phyloP scores from a whole-genome alignment of 30 jellyfish, hydroid and myxozoan genomes.

The Cassiopea andromeda region DNA sequence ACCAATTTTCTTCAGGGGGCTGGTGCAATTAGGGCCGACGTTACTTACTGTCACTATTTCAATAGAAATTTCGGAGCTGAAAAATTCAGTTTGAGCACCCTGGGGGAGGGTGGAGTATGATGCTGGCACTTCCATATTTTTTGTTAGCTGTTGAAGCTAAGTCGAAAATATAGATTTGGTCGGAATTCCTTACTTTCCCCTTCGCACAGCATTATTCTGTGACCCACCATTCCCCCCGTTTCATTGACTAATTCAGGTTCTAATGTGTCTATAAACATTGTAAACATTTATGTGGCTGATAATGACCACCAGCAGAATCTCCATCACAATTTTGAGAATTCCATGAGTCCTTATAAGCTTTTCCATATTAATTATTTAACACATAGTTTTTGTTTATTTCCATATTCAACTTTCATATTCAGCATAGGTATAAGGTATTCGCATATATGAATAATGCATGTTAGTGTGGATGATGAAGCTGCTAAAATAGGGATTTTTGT shows the following conservation, averaged over 20 bases:
- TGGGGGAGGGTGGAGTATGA: too few relatives aligned
- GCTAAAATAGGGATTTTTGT: too few relatives aligned
- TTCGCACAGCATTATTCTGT: too few relatives aligned
- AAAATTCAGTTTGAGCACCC: too few relatives aligned
- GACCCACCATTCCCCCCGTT: background rate
- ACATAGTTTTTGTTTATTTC: background rate
- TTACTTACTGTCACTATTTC: too few relatives aligned
- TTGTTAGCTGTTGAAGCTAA: too few relatives aligned
- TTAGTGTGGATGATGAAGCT: too few relatives aligned
- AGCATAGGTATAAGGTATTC: background rate
- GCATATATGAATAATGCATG: background rate
- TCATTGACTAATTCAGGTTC: background rate
- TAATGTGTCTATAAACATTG: conserved; percentile 18
- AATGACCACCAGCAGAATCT: conserved; percentile 7
- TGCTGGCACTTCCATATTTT: too few relatives aligned
- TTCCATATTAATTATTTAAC: background rate
- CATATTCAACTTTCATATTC: background rate
- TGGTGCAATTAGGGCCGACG: background rate
- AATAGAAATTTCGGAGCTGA: too few relatives aligned
- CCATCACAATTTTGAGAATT: background rate
- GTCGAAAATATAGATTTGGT: too few relatives aligned
- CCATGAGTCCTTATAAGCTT: background rate
- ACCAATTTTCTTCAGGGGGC: background rate
- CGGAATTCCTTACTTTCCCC: too few relatives aligned
- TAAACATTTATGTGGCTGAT: background rate